Evolutionary conservation across 1,140 invertebrate genomes (phyloP).

Genomic region (Aradophagus sp.): DNA sequence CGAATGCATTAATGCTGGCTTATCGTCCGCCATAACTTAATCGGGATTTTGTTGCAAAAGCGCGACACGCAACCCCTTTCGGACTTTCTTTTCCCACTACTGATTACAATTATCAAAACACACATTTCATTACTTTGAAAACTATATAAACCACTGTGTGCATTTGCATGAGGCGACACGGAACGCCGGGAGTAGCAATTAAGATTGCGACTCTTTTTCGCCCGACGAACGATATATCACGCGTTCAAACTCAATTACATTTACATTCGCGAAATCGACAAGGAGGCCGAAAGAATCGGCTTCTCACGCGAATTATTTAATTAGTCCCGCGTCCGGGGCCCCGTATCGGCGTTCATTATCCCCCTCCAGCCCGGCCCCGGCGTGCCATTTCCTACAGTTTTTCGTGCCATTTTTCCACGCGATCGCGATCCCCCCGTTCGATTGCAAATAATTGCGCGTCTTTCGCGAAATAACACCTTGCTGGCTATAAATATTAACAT

Average conservation of each 20-base stretch:
- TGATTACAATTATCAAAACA: slow-evolving; percentile 50
- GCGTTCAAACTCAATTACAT: slow-evolving; percentile 26
- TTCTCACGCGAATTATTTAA: slow-evolving; percentile 16
- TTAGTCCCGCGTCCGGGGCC: slow-evolving; percentile 10
- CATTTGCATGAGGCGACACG: slow-evolving; percentile 42
- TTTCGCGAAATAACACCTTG: slow-evolving; percentile 28
- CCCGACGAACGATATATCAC: slow-evolving; percentile 14
- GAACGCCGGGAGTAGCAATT: slow-evolving; percentile 28
- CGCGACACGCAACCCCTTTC: slow-evolving; percentile 6
- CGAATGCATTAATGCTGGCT: too few species aligned
- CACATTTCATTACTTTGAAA: slow-evolving; percentile 51
- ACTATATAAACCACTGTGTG: slow-evolving; percentile 33
- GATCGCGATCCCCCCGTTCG: not conserved
- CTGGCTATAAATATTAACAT: slow-evolving; percentile 29
- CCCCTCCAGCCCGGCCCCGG: too few species aligned
- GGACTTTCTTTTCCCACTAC: slow-evolving; percentile 19
- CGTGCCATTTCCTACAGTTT: slow-evolving; percentile 1
- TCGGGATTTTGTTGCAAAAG: slow-evolving; percentile 13
- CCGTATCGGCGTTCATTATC: slow-evolving; percentile 2
- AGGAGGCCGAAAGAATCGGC: not conserved
- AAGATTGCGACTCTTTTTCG: slow-evolving; percentile 34
- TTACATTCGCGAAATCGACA: slow-evolving; percentile 9
- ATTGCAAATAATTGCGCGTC: slow-evolving; percentile 23
- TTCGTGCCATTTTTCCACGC: not conserved
- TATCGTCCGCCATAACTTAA: slow-evolving; percentile 30